A percentile compares a stretch with the other conserved stretches of the same genome.
Conservation (phyloP, 2,888 invertebrate species). For the Leptothorax acervorum region DNA sequence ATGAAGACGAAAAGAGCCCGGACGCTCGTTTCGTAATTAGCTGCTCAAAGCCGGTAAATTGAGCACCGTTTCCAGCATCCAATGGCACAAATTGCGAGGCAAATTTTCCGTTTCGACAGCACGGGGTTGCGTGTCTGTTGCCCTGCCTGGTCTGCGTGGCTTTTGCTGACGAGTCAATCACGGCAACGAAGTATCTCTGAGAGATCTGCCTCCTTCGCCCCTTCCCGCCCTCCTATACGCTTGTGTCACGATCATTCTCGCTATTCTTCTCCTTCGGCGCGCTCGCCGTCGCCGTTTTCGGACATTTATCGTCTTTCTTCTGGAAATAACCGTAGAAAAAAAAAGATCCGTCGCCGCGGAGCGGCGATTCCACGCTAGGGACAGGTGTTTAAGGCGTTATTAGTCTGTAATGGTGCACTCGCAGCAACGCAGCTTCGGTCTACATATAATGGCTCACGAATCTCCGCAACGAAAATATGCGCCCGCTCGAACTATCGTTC, state of each 20-base stretch:
- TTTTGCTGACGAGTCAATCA: slow-evolving; percentile 79
- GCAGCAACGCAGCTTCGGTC: slow-evolving; percentile 51
- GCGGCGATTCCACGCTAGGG: slow-evolving; percentile 68
- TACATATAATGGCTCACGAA: slow-evolving; percentile 59
- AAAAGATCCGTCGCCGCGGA: slow-evolving; percentile 53
- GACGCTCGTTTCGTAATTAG: slow-evolving; percentile 41
- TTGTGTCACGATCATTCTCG: slow-evolving; percentile 33
- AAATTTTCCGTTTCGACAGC: slow-evolving; percentile 66
- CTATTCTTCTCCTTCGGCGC: slow-evolving; percentile 24
- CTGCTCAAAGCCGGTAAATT: slow-evolving; percentile 54
- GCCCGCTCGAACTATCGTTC: neutral
- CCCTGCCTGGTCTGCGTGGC: slow-evolving; percentile 48
- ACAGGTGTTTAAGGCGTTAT: slow-evolving; percentile 77
- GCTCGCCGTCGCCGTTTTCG: slow-evolving; percentile 43
- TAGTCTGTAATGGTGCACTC: slow-evolving; percentile 69
- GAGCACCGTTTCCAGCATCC: slow-evolving; percentile 41
- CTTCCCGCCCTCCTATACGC: neutral
- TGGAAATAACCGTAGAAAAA: slow-evolving; percentile 30
- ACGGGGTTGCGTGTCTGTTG: slow-evolving; percentile 69
- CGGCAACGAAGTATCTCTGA: slow-evolving; percentile 65
- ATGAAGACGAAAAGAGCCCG: slow-evolving; percentile 27
- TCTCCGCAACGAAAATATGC: slow-evolving; percentile 31
- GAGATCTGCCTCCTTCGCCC: slow-evolving; percentile 54
- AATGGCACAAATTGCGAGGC: slow-evolving; percentile 67
- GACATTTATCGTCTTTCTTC: slow-evolving; percentile 28